Evolutionary conservation across 2,113 vertebrate genomes (phyloP).

Genomic region (Scomber scombrus): DNA sequence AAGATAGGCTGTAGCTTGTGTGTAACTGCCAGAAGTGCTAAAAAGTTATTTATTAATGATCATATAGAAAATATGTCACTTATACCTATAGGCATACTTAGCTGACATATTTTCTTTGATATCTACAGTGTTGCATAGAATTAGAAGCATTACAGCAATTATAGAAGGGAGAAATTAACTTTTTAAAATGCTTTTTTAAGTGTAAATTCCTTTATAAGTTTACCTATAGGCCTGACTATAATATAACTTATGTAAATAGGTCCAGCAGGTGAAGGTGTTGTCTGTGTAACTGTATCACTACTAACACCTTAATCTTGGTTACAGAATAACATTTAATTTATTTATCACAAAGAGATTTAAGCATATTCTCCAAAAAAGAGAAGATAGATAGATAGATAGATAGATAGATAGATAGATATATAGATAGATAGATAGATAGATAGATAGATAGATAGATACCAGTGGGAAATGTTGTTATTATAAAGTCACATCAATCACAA

Average conservation of each 20-base stretch:
- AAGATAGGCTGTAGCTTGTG: too few species aligned
- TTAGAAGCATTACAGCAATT: too few species aligned
- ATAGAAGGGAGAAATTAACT: not conserved
- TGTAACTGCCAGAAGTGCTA: too few species aligned
- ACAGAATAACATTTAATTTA: not conserved
- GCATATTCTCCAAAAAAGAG: not conserved
- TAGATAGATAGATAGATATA: slow-evolving; percentile 19
- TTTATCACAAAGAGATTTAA: not conserved
- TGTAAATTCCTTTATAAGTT: not conserved
- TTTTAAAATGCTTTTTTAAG: not conserved
- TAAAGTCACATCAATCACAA: too few species aligned
- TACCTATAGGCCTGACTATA: not conserved
- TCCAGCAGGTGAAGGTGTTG: not conserved
- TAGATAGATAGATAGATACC: not conserved
- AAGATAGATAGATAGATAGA: slow-evolving; percentile 3
- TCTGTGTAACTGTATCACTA: not conserved
- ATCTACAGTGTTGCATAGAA: too few species aligned
- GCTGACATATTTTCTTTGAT: too few species aligned
- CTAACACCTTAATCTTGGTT: not conserved
- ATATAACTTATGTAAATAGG: too few species aligned
- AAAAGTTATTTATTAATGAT: too few species aligned
- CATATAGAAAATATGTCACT: too few species aligned
- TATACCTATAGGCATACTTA: too few species aligned
- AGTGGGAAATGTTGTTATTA: too few species aligned
- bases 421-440: slow-evolving; percentile 1